phyloP scores from a whole-genome alignment of 2,888 invertebrate genomes.

The Limnephilus auricula region DNA sequence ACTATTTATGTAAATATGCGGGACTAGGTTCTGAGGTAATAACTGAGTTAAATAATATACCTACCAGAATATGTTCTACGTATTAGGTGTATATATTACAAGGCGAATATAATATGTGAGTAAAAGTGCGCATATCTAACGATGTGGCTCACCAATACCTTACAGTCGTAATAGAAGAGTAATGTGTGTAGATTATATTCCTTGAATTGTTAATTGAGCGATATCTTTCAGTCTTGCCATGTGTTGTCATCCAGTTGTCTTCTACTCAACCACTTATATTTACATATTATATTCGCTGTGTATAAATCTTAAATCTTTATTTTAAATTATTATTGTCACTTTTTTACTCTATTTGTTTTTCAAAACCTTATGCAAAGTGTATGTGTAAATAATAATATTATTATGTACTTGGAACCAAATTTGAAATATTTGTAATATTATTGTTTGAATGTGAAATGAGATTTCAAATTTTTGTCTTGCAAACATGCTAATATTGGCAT shows the following conservation, averaged over 20 bases:
- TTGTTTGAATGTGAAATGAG: neutral
- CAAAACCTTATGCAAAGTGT: neutral
- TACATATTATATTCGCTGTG: too few species aligned
- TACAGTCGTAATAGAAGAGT: too few species aligned
- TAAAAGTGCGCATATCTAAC: too few species aligned
- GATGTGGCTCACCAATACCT: too few species aligned
- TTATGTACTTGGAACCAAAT: neutral
- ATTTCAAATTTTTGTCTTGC: neutral
- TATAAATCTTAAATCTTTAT: neutral
- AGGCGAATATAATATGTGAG: too few species aligned
- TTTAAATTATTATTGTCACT: neutral
- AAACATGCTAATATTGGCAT: neutral
- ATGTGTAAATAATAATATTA: neutral
- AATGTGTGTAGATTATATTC: too few species aligned
- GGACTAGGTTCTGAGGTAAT: neutral
- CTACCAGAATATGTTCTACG: neutral
- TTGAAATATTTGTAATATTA: neutral
- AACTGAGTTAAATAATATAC: neutral
- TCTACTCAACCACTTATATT: too few species aligned
- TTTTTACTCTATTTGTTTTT: neutral
- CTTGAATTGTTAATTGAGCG: too few species aligned
- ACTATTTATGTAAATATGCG: neutral
- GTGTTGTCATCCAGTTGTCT: too few species aligned
- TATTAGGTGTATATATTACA: neutral
- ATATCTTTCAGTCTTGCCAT: too few species aligned